Evolutionary conservation across 1,140 invertebrate genomes (phyloP).

Genomic region (Triops longicaudatus): DNA sequence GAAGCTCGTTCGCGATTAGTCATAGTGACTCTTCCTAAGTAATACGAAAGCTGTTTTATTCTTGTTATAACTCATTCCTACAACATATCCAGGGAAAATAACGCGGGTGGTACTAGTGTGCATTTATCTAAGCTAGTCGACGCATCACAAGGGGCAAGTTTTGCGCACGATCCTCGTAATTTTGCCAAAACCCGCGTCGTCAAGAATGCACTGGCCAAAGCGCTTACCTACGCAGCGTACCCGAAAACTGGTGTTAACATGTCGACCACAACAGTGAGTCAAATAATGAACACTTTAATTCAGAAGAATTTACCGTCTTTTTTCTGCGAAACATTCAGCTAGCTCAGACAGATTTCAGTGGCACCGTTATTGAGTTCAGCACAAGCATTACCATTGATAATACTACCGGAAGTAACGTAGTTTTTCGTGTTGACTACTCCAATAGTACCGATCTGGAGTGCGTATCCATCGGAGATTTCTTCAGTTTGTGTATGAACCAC

Average conservation of each 20-base stretch:
- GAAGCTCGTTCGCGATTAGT: background rate
- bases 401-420: slow-evolving; percentile 21
- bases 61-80: background rate
- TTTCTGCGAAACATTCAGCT: background rate
- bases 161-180: background rate
- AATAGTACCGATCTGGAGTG: slow-evolving; percentile 19
- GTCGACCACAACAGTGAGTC: background rate
- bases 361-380: background rate
- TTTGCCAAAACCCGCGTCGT: background rate
- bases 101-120: background rate
- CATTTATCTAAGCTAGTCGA: background rate
- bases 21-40: background rate
- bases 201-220: background rate
- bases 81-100: background rate
- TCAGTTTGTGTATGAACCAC: background rate
- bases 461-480: background rate
- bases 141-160: background rate
- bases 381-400: slow-evolving; percentile 21
- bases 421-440: slow-evolving; percentile 27
- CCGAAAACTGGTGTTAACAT: background rate
- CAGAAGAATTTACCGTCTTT: background rate
- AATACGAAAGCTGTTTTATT: background rate
- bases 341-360: background rate
- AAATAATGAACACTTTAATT: background rate
- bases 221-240: background rate